Evolutionary conservation across 2,113 vertebrate species (phyloP).

Genomic region (Empidonax alnorum): DNA sequence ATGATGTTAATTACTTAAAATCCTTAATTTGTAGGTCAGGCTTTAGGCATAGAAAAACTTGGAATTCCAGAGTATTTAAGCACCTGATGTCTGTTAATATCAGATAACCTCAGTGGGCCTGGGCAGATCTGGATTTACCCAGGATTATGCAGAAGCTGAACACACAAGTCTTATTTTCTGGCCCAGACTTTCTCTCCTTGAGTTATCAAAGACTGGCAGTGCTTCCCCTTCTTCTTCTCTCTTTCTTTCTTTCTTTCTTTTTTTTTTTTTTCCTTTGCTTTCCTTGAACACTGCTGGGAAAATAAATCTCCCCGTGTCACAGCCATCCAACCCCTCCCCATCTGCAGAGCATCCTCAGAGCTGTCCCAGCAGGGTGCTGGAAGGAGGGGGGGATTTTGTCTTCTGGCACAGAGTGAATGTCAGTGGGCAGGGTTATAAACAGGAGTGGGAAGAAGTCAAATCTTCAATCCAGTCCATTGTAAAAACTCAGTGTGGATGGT

Average conservation of each 20-base stretch:
- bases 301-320: background rate
- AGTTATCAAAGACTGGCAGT: background rate
- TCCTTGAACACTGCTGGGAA: background rate
- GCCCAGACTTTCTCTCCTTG: background rate
- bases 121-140: background rate
- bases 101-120: background rate
- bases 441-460: background rate
- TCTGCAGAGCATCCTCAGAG: background rate
- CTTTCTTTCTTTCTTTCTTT: background rate
- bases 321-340: background rate
- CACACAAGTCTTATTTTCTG: background rate
- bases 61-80: background rate
- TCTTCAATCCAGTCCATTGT: background rate
- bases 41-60: background rate
- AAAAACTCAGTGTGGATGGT: background rate
- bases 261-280: background rate
- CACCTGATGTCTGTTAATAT: background rate
- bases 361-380: background rate
- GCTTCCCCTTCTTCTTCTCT: background rate
- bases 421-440: background rate
- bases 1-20: background rate
- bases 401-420: background rate
- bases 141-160: background rate
- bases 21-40: background rate
- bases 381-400: background rate